phyloP scores from a whole-genome alignment of 2,113 vertebrate species.

The Irena cyanogastra region DNA sequence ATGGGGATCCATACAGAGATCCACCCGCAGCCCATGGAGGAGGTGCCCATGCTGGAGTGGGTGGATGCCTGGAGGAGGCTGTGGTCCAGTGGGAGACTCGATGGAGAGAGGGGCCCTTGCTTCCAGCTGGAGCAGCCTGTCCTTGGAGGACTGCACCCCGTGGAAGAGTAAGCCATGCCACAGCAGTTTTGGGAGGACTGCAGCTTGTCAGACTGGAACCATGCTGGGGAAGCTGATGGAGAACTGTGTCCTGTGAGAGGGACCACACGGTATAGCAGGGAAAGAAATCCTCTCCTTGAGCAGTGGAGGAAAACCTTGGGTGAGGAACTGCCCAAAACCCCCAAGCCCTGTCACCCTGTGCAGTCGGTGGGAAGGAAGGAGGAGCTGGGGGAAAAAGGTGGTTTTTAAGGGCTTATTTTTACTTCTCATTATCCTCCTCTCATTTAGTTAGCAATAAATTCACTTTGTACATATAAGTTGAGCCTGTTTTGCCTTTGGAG shows the following conservation, averaged over 20 bases:
- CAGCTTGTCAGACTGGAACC: not conserved
- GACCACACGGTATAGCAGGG: not conserved
- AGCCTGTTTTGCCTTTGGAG: not conserved
- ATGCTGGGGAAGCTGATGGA: not conserved
- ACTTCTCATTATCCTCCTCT: not conserved
- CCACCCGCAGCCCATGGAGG: not conserved
- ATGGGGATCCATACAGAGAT: not conserved
- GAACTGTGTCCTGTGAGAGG: not conserved
- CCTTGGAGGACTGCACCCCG: not conserved
- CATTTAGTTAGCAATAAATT: not conserved
- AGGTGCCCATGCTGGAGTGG: not conserved
- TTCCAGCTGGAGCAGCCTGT: not conserved
- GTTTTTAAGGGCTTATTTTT: not conserved
- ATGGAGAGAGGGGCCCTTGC: not conserved
- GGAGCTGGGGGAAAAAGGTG: not conserved
- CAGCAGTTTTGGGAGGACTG: not conserved
- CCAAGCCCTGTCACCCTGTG: fast-evolving
- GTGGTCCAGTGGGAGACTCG: not conserved
- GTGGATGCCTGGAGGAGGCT: not conserved
- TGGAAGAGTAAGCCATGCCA: fast-evolving
- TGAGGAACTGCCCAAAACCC: not conserved
- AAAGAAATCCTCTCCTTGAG: not conserved
- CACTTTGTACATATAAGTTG: not conserved
- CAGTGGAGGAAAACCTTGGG: fast-evolving
- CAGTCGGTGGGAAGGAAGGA: not conserved